Base-by-base conservation (phyloP, 2,888 invertebrate species). In the Idaea biselata region DNA sequence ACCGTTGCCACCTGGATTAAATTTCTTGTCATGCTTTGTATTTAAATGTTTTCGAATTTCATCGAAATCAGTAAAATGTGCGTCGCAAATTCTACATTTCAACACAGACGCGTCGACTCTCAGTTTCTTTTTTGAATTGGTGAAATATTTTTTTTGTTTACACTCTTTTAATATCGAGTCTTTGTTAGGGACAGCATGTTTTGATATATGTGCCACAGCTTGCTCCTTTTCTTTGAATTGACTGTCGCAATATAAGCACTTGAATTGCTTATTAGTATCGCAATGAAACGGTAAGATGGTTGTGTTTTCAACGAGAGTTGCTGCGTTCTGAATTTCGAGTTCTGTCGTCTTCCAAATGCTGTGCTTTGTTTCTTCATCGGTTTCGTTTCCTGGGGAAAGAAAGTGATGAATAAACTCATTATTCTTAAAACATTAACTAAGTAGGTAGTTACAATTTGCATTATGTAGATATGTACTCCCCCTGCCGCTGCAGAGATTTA, bases 291-390 rank as follows among this genome's bases (percentile, higher is more conserved):
- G 91, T 67, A 82, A 87, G 68, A 89, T 78, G 1, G 88, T 88
- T 0, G 91, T 90, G 70, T 68, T 76, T 68, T 91, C 88, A 32
- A 92, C 70, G 70, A 91, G 89, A 0, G 87, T 87, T 0, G 91
- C 91, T 8, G 91, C 91, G 69, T 91, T 91, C 70, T 89, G 84
- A 59, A 91, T 75, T 72, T 91, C 91, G 32, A 87, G 85, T 74
- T 86, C 81, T 1, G 91, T 91, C 91, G 91, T 89, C 86, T 91
- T 90, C 91, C 91, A 92, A 57, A 89, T 75, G 74, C 90, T 91
- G 54, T 44, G 8, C 58, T 25, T 14, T 54, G 17, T n/a, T n/a
- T 18, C 14, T 33, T 32, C 56, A 18, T 14, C 7, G 18, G 6
- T 44, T 44, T 44, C 14, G 44, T 44, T 44, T 11, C 53, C 63